These are phyloP conservation scores for Kryptolebias ocellatus DNA, from an alignment of 2,797 vertebrate species.

Conservation along the genomic window DNA sequence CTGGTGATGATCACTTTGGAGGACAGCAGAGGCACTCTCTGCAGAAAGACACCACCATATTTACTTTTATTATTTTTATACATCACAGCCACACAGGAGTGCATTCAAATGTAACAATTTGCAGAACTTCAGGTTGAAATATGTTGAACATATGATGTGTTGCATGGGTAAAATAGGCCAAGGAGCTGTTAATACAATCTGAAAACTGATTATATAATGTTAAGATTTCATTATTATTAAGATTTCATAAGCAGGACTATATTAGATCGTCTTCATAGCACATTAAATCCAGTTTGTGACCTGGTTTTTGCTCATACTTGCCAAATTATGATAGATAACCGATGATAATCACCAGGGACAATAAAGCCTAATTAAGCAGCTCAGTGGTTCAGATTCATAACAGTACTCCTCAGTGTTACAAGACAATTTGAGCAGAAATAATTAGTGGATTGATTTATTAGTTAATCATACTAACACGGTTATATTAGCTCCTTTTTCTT, in stretches of 20 bases:
- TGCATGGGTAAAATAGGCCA: neutral
- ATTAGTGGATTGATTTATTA: conserved; percentile 14
- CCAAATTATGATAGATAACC: neutral
- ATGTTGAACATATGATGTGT: too few relatives aligned
- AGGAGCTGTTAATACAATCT: neutral
- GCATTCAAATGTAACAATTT: conserved; percentile 12
- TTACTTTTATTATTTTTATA: conserved; percentile 11
- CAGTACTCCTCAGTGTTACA: neutral
- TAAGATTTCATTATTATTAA: neutral
- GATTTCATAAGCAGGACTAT: neutral
- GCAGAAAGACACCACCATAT: conserved; percentile 32
- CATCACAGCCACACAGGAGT: conserved; percentile 24
- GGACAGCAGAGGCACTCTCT: conserved; percentile 29
- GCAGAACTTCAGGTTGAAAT: neutral
- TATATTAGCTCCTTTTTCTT: conserved; percentile 2
- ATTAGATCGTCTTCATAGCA: neutral
- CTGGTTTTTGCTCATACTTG: neutral
- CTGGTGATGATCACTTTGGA: conserved; percentile 31
- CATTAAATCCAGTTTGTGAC: neutral
- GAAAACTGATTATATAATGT: too few relatives aligned
- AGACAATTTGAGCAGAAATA: neutral
- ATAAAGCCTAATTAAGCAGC: neutral
- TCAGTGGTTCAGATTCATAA: conserved; percentile 3
- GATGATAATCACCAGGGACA: conserved; percentile 1
- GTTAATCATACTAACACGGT: neutral